Conservation (phyloP, 2,888 invertebrate genomes). For the Herminia tarsipennalis region DNA sequence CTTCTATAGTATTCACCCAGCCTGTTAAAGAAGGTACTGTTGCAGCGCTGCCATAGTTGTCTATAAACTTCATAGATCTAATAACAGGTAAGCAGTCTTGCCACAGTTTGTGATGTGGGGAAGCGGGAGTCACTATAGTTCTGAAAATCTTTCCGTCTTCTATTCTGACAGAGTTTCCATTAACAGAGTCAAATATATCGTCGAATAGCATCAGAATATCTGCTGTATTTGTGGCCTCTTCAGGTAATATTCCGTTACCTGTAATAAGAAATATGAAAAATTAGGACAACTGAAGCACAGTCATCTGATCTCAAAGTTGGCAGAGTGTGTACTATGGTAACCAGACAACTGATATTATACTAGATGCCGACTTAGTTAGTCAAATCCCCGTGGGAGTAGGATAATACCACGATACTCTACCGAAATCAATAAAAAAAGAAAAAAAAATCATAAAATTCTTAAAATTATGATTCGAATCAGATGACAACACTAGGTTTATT, state of each 20-base stretch:
- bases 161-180: not conserved
- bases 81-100: not conserved
- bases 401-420: too few relatives aligned
- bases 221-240: not conserved
- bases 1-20: conserved; percentile 9
- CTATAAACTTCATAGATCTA: not conserved
- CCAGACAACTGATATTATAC: too few relatives aligned
- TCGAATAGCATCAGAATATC: conserved; percentile 3
- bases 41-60: not conserved
- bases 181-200: conserved; percentile 2
- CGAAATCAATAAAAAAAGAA: too few relatives aligned
- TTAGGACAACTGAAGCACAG: too few relatives aligned
- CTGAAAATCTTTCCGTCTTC: not conserved
- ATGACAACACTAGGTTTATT: too few relatives aligned
- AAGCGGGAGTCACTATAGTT: not conserved
- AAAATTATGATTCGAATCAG: too few relatives aligned
- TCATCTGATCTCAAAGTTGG: too few relatives aligned
- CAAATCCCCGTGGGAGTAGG: too few relatives aligned
- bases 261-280: not conserved
- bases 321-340: too few relatives aligned
- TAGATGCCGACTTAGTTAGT: too few relatives aligned
- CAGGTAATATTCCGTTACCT: not conserved
- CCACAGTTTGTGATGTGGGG: not conserved
- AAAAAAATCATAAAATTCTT: too few relatives aligned
- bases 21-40: conserved; percentile 5